Conservation (phyloP, 2,797 vertebrate species). For the Discoglossus pictus region DNA sequence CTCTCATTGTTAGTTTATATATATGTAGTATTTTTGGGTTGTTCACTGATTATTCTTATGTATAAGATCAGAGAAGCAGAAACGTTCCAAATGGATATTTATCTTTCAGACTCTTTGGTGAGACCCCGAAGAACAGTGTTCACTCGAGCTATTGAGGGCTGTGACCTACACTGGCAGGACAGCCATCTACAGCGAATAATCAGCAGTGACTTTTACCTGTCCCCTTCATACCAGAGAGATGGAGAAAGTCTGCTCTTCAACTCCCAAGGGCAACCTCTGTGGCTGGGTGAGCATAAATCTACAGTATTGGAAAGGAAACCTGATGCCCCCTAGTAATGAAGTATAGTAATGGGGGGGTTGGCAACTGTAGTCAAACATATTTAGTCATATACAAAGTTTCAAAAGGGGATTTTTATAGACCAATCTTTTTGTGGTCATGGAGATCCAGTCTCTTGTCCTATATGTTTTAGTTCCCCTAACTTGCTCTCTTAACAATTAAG, state of each 20-base stretch:
- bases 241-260: constrained; percentile 94
- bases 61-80: neutral
- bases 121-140: constrained; percentile 92
- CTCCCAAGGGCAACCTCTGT: constrained; percentile 91
- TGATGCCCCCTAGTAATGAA: too few species aligned
- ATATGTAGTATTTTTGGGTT: too few species aligned
- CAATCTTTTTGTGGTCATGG: neutral
- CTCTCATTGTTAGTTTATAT: too few species aligned
- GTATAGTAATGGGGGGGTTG: too few species aligned
- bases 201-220: constrained; percentile 91
- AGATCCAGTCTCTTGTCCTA: neutral
- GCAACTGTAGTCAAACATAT: too few species aligned
- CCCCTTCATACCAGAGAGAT: constrained; percentile 91
- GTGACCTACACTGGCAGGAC: constrained; percentile 97
- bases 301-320: too few species aligned
- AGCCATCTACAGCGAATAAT: constrained; percentile 98
- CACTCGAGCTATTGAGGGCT: constrained; percentile 91
- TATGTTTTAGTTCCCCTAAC: too few species aligned
- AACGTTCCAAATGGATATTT: constrained; percentile 12
- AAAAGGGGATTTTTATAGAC: too few species aligned
- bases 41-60: too few species aligned
- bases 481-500: too few species aligned
- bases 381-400: too few species aligned
- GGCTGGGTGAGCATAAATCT: constrained; percentile 86
- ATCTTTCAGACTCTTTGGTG: constrained; percentile 83